Evolutionary conservation across 2,888 invertebrate species (phyloP), one percentile per base, ranked within the genome.

Genomic region (Scaeva pyrastri): DNA sequence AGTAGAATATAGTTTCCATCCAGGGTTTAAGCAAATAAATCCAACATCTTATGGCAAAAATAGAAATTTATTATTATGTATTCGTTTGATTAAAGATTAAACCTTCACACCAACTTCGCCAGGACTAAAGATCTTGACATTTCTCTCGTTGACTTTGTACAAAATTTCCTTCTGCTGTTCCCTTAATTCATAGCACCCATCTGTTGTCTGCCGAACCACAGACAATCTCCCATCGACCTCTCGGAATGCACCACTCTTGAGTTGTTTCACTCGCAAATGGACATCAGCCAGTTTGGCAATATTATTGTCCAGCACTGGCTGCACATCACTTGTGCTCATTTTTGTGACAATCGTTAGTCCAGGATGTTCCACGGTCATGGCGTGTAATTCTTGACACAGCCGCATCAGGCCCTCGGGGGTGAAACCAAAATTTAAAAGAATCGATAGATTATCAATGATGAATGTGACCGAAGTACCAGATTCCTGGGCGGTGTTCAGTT

Each of bases 81-180:
- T 64, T 64, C 8, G 19, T 14, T 66, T 36, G 45, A 23, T 88
- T n/a, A 26, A 6, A 26, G 5, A 7, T 31, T 89, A 92, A 76
- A 91, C 88, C 73, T 91, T 92, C 31, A 92, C 90, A 31, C 93
- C 93, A 83, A 92, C 89, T 88, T 93, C 94, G 50, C 96, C 96
- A 2, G 96, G 96, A 88, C 95, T 94, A 91, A 96, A 95, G 55
- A 96, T 93, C 91, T 95, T 96, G 3, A 96, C 94, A 89, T 96
- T 96, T 90, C 95, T 94, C 91, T 96, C 96, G 91, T 94, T 94
- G 79, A 96, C 93, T 93, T 96, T 96, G 90, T 95, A 97, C 52
- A 93, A 89, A 52, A 93, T 90, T 76, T 90, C 91, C 81, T 92
- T 92, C 74, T 90, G 90, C 16, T 88, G 87, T 78, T 90, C 88